These are phyloP conservation scores for Clostera curtula DNA, from an alignment of 2,888 invertebrate genomes.

Conservation along the genomic window DNA sequence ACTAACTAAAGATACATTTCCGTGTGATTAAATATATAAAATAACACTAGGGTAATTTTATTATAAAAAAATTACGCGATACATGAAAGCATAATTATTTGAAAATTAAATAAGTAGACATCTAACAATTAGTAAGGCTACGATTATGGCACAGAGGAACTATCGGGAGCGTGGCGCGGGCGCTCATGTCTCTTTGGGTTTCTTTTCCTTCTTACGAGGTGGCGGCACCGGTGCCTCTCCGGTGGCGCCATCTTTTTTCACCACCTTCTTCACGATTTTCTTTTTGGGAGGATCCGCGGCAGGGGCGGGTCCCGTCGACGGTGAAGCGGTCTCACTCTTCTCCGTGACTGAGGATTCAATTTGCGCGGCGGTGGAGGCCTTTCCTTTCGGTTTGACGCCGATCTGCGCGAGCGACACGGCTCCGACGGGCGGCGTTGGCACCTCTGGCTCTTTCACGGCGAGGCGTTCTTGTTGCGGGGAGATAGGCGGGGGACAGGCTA, in stretches of 20 bases:
- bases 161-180: constrained; percentile 38
- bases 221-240: constrained; percentile 67
- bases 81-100: constrained; percentile 58
- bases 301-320: constrained; percentile 10
- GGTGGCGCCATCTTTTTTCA: constrained; percentile 61
- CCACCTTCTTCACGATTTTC: constrained; percentile 64
- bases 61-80: constrained; percentile 45
- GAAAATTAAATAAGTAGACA: constrained; percentile 55
- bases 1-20: constrained; percentile 23
- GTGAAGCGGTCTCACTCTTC: constrained; percentile 18
- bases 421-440: constrained; percentile 67
- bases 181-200: constrained; percentile 70
- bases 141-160: constrained; percentile 69
- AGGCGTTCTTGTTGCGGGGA: constrained; percentile 25
- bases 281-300: constrained; percentile 47
- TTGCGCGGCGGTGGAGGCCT: constrained; percentile 50
- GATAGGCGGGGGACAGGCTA: constrained; percentile 27
- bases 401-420: constrained; percentile 70
- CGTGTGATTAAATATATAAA: constrained; percentile 42
- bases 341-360: constrained; percentile 57
- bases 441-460: constrained; percentile 46
- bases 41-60: constrained; percentile 42
- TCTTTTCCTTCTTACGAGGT: constrained; percentile 73
- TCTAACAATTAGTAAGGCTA: constrained; percentile 50
- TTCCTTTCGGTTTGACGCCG: constrained; percentile 56